Percentiles rank a stretch among this genome's conserved stretches.
phyloP scores from a whole-genome alignment of 2,113 vertebrate species.

The Pandion haliaetus region DNA sequence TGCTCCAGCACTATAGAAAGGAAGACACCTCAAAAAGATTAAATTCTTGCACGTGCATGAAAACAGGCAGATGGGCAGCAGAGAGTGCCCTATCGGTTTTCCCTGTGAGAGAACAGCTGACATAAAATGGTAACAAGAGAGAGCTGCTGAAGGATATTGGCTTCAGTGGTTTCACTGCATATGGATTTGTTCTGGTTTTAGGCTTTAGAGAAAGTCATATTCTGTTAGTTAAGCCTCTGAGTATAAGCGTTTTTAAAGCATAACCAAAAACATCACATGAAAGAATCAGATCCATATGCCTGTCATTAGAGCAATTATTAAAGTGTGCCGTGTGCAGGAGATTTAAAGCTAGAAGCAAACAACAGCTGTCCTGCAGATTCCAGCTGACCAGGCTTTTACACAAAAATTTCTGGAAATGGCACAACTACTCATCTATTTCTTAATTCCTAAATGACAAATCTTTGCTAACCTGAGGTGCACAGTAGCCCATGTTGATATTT shows the following conservation, averaged over 20 bases:
- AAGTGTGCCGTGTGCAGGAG: background rate
- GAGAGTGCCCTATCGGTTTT: background rate
- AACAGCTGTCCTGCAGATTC: background rate
- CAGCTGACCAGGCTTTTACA: background rate
- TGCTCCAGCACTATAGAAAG: background rate
- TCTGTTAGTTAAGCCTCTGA: background rate
- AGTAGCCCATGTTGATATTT: background rate
- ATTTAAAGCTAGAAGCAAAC: background rate
- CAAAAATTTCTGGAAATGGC: background rate
- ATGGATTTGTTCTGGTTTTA: background rate
- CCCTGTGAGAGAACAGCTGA: background rate
- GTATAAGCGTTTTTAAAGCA: background rate
- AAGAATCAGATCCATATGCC: background rate
- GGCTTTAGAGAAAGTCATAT: background rate
- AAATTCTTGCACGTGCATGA: background rate
- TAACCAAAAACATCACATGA: background rate
- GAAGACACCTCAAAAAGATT: background rate
- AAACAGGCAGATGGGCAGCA: background rate
- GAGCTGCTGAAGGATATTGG: background rate
- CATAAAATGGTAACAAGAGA: background rate
- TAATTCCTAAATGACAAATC: background rate
- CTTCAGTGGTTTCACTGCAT: background rate
- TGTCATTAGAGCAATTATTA: background rate
- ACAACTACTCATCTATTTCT: background rate
- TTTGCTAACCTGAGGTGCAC: background rate